A percentile compares a stretch with the other conserved stretches of the same genome.
These are phyloP conservation scores for Tetramorium simillimum DNA, from an alignment of 1,140 invertebrate genomes.

Conservation along the genomic window DNA sequence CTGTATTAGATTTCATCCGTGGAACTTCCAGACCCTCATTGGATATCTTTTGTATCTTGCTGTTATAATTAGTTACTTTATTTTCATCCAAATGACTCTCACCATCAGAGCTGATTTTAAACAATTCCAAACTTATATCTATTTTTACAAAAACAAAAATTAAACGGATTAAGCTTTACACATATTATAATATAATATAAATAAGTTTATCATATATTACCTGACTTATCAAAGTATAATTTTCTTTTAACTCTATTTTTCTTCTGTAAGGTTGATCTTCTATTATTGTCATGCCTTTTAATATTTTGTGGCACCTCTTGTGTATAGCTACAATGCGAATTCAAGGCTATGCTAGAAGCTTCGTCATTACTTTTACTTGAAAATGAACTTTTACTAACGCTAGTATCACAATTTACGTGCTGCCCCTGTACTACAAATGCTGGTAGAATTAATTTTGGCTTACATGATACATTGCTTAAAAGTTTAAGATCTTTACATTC, in stretches of 20 bases:
- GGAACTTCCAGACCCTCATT: background rate
- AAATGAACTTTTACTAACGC: background rate
- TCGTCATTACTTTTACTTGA: constrained; percentile 4
- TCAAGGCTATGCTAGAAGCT: background rate
- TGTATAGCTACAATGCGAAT: background rate
- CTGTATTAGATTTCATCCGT: background rate
- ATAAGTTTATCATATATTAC: background rate
- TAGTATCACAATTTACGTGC: background rate
- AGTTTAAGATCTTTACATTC: background rate
- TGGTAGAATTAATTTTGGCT: background rate
- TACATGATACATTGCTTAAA: background rate
- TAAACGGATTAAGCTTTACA: background rate
- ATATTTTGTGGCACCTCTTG: background rate
- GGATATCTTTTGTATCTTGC: background rate
- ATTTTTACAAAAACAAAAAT: background rate
- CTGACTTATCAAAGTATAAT: background rate
- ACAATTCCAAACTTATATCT: background rate
- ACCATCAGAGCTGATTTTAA: background rate
- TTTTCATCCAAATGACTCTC: constrained; percentile 1
- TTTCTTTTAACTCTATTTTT: background rate
- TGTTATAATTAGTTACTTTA: background rate
- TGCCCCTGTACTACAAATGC: background rate
- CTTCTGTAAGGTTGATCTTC: background rate
- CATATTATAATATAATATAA: background rate
- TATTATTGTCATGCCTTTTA: background rate